A percentile compares a stretch with the other conserved stretches of the same genome.
phyloP scores from a whole-genome alignment of 2,797 vertebrate genomes.

The Crenuchus spilurus region DNA sequence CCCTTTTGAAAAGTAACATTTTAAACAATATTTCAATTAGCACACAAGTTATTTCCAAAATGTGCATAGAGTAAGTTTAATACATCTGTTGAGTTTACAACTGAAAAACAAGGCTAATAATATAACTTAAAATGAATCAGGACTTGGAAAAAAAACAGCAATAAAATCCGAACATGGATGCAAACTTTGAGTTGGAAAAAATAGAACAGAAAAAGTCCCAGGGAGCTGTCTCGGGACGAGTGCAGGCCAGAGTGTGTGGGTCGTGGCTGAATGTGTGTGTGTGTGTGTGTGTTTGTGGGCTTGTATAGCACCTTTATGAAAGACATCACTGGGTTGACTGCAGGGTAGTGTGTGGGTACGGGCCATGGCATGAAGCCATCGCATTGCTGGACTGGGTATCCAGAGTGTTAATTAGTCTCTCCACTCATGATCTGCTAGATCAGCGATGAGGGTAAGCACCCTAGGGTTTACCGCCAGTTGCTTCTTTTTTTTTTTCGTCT shows the following conservation, averaged over 20 bases:
- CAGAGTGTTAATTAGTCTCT: conserved; percentile 11
- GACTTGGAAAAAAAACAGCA: too few species aligned
- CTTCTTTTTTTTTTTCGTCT: conserved; percentile 50
- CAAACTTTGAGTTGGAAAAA: too few species aligned
- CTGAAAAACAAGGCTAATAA: not conserved
- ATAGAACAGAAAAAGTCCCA: too few species aligned
- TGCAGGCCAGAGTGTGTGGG: not conserved
- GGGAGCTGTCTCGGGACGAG: not conserved
- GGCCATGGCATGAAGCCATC: too few species aligned
- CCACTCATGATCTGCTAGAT: conserved; percentile 14
- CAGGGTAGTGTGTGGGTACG: not conserved
- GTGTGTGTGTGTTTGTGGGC: too few species aligned
- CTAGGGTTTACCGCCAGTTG: conserved; percentile 37
- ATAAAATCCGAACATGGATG: too few species aligned
- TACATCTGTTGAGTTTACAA: not conserved
- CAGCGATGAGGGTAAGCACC: conserved; percentile 23
- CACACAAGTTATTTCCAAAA: too few species aligned
- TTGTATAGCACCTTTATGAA: too few species aligned
- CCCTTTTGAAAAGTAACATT: too few species aligned
- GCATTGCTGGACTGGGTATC: not conserved
- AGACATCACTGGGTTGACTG: too few species aligned
- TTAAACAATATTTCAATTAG: too few species aligned
- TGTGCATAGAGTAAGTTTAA: too few species aligned
- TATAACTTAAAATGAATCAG: not conserved
- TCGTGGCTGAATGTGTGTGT: not conserved